Conservation (phyloP, 1,140 invertebrate genomes). For the Dendroctonus ponderosae region DNA sequence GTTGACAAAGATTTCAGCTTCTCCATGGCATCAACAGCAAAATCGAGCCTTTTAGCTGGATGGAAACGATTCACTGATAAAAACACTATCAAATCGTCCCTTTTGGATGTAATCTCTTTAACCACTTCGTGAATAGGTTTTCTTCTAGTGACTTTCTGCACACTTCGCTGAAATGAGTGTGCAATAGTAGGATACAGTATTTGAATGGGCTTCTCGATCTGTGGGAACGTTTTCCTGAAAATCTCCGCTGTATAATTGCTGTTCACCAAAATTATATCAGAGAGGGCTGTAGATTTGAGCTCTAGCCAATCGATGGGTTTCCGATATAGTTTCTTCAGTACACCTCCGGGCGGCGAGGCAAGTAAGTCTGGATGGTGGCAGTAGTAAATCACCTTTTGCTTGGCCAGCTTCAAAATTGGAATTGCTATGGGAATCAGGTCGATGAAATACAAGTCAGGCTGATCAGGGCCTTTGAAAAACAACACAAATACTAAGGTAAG, state of each 20-base stretch:
- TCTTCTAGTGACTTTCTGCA: conserved; percentile 24
- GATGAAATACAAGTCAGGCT: conserved; percentile 84
- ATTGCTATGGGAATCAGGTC: conserved; percentile 89
- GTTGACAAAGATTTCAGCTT: conserved; percentile 58
- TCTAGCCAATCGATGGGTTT: conserved; percentile 90
- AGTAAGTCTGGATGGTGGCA: conserved; percentile 98
- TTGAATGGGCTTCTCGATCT: conserved; percentile 65
- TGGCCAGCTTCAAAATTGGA: conserved; percentile 72
- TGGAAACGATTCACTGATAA: conserved; percentile 98
- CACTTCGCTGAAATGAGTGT: conserved; percentile 38
- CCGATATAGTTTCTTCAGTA: conserved; percentile 80
- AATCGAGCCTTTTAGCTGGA: conserved; percentile 88
- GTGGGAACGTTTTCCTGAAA: conserved; percentile 79
- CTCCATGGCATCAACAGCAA: conserved; percentile 81
- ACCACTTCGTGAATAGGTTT: conserved; percentile 39
- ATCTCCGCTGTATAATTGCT: conserved; percentile 87
- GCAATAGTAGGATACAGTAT: conserved; percentile 92
- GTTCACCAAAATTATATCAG: conserved; percentile 91
- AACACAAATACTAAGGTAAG: conserved; percentile 54
- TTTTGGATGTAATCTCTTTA: conserved; percentile 42
- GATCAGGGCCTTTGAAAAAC: conserved; percentile 55
- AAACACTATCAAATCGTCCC: conserved; percentile 66
- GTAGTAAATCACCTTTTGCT: conserved; percentile 83
- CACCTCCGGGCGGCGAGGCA: conserved; percentile 66
- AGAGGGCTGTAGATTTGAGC: conserved; percentile 79